Evolutionary conservation across 2,113 vertebrate genomes (phyloP).

Genomic region (Pachycephala philippinensis): DNA sequence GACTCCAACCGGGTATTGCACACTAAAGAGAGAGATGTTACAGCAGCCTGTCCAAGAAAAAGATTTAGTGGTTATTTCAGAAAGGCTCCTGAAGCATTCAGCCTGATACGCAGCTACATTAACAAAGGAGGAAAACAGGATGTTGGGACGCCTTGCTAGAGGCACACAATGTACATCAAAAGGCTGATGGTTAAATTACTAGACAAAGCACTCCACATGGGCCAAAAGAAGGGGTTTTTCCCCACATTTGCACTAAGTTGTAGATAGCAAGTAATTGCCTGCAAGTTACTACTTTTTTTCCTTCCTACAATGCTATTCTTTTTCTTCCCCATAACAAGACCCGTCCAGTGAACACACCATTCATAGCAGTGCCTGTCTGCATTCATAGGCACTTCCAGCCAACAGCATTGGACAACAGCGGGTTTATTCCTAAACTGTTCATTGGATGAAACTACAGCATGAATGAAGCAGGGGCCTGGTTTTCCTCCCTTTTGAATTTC

Average conservation of each 20-base stretch:
- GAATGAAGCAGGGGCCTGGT: neutral
- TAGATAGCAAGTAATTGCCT: conserved; percentile 28
- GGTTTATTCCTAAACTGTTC: neutral
- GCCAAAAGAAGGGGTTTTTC: neutral
- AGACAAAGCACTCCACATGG: conserved; percentile 1
- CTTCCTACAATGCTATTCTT: neutral
- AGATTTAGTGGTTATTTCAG: conserved; percentile 45
- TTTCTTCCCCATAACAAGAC: neutral
- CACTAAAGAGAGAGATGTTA: conserved; percentile 36
- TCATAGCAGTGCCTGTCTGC: neutral
- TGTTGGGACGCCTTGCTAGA: neutral
- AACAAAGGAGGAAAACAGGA: conserved; percentile 41
- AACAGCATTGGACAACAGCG: accelerated
- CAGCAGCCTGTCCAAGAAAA: neutral
- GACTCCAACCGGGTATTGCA: neutral
- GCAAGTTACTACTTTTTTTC: neutral
- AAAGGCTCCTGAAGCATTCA: conserved; percentile 21
- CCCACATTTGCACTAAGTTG: neutral
- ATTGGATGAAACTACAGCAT: neutral
- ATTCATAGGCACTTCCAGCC: neutral
- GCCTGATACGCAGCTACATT: neutral
- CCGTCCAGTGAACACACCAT: neutral
- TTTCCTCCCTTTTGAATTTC: neutral
- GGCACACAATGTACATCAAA: neutral
- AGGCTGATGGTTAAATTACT: conserved; percentile 33